phyloP scores from a whole-genome alignment of 2,113 vertebrate species.

The Hemiscyllium ocellatum region DNA sequence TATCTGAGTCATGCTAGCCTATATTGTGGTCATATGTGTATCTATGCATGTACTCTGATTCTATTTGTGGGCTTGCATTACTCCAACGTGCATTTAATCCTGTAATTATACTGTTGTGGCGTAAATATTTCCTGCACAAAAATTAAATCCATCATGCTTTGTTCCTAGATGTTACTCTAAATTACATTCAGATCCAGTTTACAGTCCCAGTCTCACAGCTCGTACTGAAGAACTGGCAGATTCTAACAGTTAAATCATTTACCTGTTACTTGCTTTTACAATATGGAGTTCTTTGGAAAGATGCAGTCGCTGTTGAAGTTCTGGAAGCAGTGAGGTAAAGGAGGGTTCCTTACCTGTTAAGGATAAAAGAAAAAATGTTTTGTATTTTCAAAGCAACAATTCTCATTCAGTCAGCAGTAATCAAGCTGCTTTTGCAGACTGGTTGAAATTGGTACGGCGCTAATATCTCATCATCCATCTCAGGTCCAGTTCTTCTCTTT shows the following conservation, averaged over 20 bases:
- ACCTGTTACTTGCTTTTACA: constrained; percentile 59
- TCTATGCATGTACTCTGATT: neutral
- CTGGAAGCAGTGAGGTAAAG: constrained; percentile 47
- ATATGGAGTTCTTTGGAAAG: constrained; percentile 50
- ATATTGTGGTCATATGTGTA: neutral
- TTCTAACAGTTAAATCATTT: constrained; percentile 1
- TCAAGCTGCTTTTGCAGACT: neutral
- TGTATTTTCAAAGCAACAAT: neutral
- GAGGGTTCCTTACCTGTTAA: constrained; percentile 51
- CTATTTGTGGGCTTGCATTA: neutral
- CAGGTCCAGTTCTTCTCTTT: neutral
- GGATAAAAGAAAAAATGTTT: neutral
- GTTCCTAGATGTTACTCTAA: neutral
- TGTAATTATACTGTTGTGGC: neutral
- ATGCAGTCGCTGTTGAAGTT: constrained; percentile 50
- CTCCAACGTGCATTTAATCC: neutral
- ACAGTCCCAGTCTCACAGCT: neutral
- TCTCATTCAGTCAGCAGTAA: neutral
- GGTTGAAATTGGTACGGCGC: neutral
- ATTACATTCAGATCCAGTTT: neutral
- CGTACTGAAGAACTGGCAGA: neutral
- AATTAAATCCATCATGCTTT: neutral
- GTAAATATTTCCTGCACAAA: neutral
- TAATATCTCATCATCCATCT: neutral
- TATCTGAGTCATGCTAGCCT: neutral